Base-by-base conservation (phyloP, 2,888 invertebrate species). In the Artemia sinica region DNA sequence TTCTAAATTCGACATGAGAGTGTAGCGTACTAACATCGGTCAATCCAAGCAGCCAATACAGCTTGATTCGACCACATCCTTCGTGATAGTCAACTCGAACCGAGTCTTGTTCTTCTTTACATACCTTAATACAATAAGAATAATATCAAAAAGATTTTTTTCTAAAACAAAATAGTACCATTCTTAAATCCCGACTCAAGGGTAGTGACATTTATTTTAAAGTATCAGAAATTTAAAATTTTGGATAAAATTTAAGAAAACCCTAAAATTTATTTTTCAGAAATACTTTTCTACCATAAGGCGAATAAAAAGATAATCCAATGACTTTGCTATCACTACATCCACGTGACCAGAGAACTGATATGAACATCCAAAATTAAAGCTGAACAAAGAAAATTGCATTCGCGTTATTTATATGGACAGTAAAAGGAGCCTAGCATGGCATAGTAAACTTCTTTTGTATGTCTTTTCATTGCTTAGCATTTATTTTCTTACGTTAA, bases 31-130 rank as follows among this genome's bases (percentile, higher is more conserved):
- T 85, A 0, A 93, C 88, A 77, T 97, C 96, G 0, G 96, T 93
- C 41, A 97, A 80, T 1, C 94, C 87, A 75, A 95, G 81, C 8
- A 97, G 82, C 94, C 96, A 96, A 78, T 93, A 94, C 8, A 97
- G 81, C 78, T 96, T 95, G 1, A 92, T 93, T 52, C 97, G 84
- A 0, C 96, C 96, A 77, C 96, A 96, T 7, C 83, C 81, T 79
- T 94, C 96, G 78, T 97, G 96, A n/a, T 96, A 83, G 78, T 97
- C 95, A 8, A 97, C 91, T 72, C 91, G 88, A 71, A 96, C 93
- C 0, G 94, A 91, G 77, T 93, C 92, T 76, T 95, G 93, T 75
- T 95, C 94, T 76, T 94, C 94, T 77, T 94, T 94, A 79, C 94
- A 94, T 28, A 91, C 88, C 86, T 87, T 75, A n/a, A 72, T 41